phyloP scores from a whole-genome alignment of 2,113 vertebrate genomes.

The Daboia siamensis region DNA sequence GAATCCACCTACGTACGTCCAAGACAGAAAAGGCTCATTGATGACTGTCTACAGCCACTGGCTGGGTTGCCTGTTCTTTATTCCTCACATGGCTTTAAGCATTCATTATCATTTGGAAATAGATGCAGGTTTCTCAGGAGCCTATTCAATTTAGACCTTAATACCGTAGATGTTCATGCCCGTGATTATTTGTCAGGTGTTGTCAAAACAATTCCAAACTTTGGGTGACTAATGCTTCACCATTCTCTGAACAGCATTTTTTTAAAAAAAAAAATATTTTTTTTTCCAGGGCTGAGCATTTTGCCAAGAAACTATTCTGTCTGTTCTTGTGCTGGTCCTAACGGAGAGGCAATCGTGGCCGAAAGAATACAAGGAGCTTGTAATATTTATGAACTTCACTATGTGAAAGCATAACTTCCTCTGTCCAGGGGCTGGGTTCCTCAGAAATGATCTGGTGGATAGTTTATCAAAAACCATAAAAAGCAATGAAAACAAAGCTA shows the following conservation, averaged over 20 bases:
- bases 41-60: constrained; percentile 21
- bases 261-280: neutral
- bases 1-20: constrained; percentile 17
- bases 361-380: constrained; percentile 48
- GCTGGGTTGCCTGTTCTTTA: constrained; percentile 19
- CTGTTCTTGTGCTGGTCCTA: constrained; percentile 49
- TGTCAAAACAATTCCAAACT: constrained; percentile 54
- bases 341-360: constrained; percentile 32
- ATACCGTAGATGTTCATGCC: constrained; percentile 26
- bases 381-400: constrained; percentile 48
- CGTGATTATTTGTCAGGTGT: constrained; percentile 37
- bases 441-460: constrained; percentile 30
- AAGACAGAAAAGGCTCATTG: constrained; percentile 24
- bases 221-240: constrained; percentile 46
- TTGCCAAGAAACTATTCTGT: constrained; percentile 40
- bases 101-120: constrained; percentile 13
- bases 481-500: constrained; percentile 40
- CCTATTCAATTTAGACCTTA: constrained; percentile 39
- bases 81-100: constrained; percentile 33
- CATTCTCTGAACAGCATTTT: constrained; percentile 51
- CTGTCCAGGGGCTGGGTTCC: constrained; percentile 19
- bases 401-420: constrained; percentile 41
- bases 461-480: constrained; percentile 47
- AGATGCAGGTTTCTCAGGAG: constrained; percentile 28
- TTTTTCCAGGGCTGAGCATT: constrained; percentile 37